phyloP scores from a whole-genome alignment of 2,888 invertebrate genomes.

The Cactoblastis cactorum region DNA sequence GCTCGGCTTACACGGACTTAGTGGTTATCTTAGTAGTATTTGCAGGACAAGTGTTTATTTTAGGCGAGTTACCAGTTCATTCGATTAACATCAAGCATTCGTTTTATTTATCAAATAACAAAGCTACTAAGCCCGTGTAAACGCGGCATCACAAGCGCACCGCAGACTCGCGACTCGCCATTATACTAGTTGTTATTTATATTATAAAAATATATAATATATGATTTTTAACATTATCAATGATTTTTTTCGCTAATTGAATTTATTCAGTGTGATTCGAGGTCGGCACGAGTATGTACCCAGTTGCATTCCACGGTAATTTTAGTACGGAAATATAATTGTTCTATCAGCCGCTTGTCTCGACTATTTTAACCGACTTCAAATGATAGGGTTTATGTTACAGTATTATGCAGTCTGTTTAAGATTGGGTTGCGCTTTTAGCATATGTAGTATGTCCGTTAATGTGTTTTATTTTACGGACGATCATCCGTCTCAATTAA shows the following conservation, averaged over 20 bases:
- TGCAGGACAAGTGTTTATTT: background rate
- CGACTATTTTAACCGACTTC: constrained; percentile 7
- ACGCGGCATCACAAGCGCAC: constrained; percentile 14
- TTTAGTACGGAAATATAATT: constrained; percentile 41
- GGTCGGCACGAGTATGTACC: constrained; percentile 46
- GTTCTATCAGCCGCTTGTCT: constrained; percentile 25
- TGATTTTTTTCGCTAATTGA: constrained; percentile 48
- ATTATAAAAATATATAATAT: constrained; percentile 40
- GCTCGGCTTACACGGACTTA: background rate
- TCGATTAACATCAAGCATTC: too few relatives aligned
- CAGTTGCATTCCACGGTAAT: constrained; percentile 72
- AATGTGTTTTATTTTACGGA: too few relatives aligned
- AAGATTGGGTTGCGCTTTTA: background rate
- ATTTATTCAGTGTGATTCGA: constrained; percentile 41
- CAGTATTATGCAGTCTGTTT: constrained; percentile 39
- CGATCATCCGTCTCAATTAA: too few relatives aligned
- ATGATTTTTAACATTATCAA: constrained; percentile 53
- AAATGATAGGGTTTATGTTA: constrained; percentile 11
- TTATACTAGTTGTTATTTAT: constrained; percentile 51
- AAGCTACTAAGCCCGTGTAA: background rate
- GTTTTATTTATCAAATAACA: too few relatives aligned
- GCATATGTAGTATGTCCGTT: background rate
- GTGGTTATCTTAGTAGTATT: background rate
- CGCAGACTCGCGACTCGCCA: constrained; percentile 2
- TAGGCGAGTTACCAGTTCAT: background rate